Evolutionary conservation across 1,140 invertebrate species (phyloP).

Genomic region (Drosophila pseudoobscura): DNA sequence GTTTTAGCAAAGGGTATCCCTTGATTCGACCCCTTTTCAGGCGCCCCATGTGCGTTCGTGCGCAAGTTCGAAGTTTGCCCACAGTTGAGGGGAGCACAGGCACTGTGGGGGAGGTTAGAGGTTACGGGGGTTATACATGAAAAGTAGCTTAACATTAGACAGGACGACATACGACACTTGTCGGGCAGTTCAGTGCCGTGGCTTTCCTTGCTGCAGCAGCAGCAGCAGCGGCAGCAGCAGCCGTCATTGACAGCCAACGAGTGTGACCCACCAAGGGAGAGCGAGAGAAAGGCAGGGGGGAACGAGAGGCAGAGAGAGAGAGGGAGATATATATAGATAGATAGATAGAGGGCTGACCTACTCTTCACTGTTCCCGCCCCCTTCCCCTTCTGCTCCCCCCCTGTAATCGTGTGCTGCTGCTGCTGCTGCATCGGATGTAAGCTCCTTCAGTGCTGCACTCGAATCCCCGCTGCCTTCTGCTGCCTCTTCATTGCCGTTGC

Average conservation of each 20-base stretch:
- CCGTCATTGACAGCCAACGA: conserved; percentile 59
- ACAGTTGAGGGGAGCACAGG: neutral
- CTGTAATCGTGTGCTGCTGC: conserved; percentile 11
- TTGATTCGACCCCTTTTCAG: conserved; percentile 9
- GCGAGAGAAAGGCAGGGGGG: conserved; percentile 4
- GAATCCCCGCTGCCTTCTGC: neutral
- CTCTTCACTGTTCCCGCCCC: conserved; percentile 16
- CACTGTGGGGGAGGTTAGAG: neutral
- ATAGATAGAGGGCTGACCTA: conserved; percentile 36
- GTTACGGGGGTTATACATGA: conserved; percentile 60
- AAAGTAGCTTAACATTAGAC: conserved; percentile 78
- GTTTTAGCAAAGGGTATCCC: no score
- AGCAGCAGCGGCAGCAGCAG: conserved; percentile 19
- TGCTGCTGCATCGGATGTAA: conserved; percentile 39
- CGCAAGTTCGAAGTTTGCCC: conserved; percentile 36
- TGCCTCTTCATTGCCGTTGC: conserved; percentile 25
- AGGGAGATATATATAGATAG: conserved; percentile 8
- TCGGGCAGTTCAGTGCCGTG: conserved; percentile 45
- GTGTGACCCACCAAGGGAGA: conserved; percentile 19
- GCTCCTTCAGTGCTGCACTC: conserved; percentile 25
- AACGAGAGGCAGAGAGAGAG: conserved; percentile 3
- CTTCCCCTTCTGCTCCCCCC: no score
- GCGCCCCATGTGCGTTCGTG: conserved; percentile 51
- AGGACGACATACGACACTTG: conserved; percentile 75
- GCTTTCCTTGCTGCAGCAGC: conserved; percentile 19